phyloP scores from a whole-genome alignment of 2,797 vertebrate species.

The Pseudochaenichthys georgianus region DNA sequence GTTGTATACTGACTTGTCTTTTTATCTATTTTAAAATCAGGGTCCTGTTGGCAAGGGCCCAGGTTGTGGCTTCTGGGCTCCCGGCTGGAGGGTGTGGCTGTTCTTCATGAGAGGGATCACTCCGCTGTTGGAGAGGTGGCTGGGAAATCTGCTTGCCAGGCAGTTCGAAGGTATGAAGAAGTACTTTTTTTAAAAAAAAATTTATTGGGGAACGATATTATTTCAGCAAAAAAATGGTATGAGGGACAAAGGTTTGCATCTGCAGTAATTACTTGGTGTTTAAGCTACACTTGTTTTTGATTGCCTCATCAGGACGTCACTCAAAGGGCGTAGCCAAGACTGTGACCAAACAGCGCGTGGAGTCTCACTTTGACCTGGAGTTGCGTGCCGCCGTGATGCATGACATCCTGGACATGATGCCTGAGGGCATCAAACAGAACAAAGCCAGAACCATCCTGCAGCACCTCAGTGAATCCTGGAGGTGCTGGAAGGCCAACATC shows the following conservation, averaged over 20 bases:
- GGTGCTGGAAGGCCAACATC: slow-evolving; percentile 99
- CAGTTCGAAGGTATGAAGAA: slow-evolving; percentile 94
- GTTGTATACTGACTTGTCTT: slow-evolving; percentile 6
- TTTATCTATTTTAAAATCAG: slow-evolving; percentile 70
- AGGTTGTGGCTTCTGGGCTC: slow-evolving; percentile 99
- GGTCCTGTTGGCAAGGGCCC: slow-evolving; percentile 99
- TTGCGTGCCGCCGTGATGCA: slow-evolving; percentile 99
- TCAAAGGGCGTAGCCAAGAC: slow-evolving; percentile 99
- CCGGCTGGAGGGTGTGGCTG: slow-evolving; percentile 98
- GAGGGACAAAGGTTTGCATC: background rate
- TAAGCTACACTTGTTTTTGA: background rate
- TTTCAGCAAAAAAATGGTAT: background rate
- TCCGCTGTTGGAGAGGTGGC: slow-evolving; percentile 96
- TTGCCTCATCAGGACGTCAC: slow-evolving; percentile 90
- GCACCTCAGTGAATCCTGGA: slow-evolving; percentile 98
- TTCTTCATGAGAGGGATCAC: slow-evolving; percentile 99
- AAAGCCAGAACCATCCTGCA: slow-evolving; percentile 99
- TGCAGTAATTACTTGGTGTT: background rate
- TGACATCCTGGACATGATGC: slow-evolving; percentile 99
- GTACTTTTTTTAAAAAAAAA: no score
- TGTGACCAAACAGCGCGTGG: slow-evolving; percentile 98
- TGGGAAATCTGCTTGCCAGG: slow-evolving; percentile 97
- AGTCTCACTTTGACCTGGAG: slow-evolving; percentile 99
- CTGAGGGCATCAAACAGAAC: slow-evolving; percentile 99
- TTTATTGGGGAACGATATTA: background rate